Percentiles rank a stretch among this genome's conserved stretches.
Evolutionary conservation across 2,797 vertebrate species (phyloP).

Genomic region (Poecile montanus): DNA sequence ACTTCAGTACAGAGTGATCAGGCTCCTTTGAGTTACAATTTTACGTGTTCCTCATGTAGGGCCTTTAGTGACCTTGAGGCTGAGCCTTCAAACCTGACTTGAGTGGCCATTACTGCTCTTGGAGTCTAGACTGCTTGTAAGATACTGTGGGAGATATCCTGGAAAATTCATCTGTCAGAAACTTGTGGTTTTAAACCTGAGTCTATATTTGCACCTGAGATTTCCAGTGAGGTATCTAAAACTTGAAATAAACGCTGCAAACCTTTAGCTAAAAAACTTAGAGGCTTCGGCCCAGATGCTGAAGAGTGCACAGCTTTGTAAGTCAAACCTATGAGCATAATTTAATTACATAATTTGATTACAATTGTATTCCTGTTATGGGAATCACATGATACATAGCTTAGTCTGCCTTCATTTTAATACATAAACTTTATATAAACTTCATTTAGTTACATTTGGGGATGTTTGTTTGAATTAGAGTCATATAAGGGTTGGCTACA

Average conservation of each 20-base stretch:
- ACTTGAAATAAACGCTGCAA: not conserved
- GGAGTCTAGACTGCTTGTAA: not conserved
- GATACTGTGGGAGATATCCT: not conserved
- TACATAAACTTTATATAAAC: no score
- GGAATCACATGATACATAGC: not conserved
- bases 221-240: not conserved
- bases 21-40: not conserved
- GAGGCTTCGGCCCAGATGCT: not conserved
- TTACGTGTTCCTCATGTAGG: not conserved
- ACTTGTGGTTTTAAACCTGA: not conserved
- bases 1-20: not conserved
- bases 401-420: not conserved
- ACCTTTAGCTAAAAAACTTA: not conserved
- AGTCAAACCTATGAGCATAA: not conserved
- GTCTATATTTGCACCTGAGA: not conserved
- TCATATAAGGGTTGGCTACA: not conserved
- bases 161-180: not conserved
- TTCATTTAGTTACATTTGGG: not conserved
- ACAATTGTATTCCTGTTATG: not conserved
- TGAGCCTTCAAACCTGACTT: not conserved
- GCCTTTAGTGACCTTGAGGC: not conserved
- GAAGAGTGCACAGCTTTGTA: not conserved
- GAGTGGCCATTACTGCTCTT: not conserved
- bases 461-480: not conserved
- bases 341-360: not conserved